Base-by-base conservation (phyloP, 2,888 invertebrate genomes). In the Tyria jacobaeae region DNA sequence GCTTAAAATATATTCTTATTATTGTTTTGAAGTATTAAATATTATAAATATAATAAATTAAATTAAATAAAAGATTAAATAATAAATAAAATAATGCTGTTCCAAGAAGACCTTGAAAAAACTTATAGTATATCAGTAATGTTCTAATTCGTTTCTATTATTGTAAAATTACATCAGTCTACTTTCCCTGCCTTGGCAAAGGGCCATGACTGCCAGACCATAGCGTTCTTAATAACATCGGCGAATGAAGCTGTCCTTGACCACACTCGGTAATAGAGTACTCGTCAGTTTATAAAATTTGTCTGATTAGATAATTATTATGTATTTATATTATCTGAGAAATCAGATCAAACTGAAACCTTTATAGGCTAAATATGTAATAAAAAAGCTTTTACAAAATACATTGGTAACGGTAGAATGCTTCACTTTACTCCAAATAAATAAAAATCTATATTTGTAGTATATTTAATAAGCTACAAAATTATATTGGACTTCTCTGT, bases 91-190 rank as follows among this genome's bases (percentile, higher is more conserved):
- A n/a, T n/a, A n/a, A n/a, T n/a, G n/a, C n/a, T n/a, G n/a, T n/a
- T n/a, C n/a, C n/a, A n/a, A n/a, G n/a, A n/a, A n/a, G n/a, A n/a
- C n/a, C n/a, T n/a, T n/a, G n/a, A n/a, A n/a, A n/a, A n/a, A n/a
- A n/a, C 51, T 17, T 24, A 21, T 9, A 39, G 39, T 57, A 31
- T 15, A 24, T 24, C 21, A 9, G 51, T 35, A 24, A 35, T 15
- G 24, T 21, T 3, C 35, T 51, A 24, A 51, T 51, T 35, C 21
- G 24, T 57, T n/a, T 37, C 48, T 57, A 49, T 57, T 27, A 41
- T 41, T 41, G 31, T 24, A n/a, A 44, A 41, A n/a, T 57, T 57
- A 41, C 37, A 25, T 57, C 59, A 64, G 50, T 64, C 61, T 39
- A 44, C 25, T 44, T 15, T 35, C 34, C 24, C 34, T 35, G 14